Base-by-base conservation (phyloP, 2,888 invertebrate species). In the Lysandra bellargus region DNA sequence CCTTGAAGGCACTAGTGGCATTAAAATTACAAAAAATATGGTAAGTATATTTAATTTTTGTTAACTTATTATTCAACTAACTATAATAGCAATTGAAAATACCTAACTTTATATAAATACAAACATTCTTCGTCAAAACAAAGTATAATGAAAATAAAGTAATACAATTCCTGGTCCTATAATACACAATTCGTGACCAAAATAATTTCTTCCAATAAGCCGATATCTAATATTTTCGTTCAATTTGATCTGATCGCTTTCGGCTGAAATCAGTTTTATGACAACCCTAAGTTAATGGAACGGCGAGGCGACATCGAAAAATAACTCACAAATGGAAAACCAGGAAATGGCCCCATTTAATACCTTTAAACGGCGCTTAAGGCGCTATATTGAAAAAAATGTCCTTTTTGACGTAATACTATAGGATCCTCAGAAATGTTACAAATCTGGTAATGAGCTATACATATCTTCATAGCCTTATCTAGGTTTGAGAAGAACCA, bases 321-420 rank as follows among this genome's bases (percentile, higher is more conserved):
- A 91, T 91, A 86, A 86, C 83, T 83, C 84, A 85, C 83, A 84
- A 88, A 87, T 87, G 86, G 86, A 87, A 85, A 84, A 84, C 85
- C 81, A 82, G 85, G 84, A 85, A 88, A 89, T 89, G 83, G 87
- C 84, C 85, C 86, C 87, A 89, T 90, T 90, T 89, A 88, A 88
- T 88, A 87, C 87, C 88, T 87, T 87, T 86, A 85, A 87, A 89
- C 86, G 86, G 88, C 14, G 33, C 33, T 14, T 85, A 23, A 23
- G 23, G 23, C 23, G 23, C 23, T 23, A 23, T 23, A 23, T 23
- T 23, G 23, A 23, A 23, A 23, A 23, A 23, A 23, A 0, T 23
- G 23, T 23, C 23, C 23, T 23, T 23, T 23, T 23, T 23, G 23
- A 23, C 23, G 23, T 23, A 23, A 23, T 23, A 23, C 23, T 23